Evolutionary conservation across 2,888 invertebrate species (phyloP).

Genomic region (Ernsta delagoae): DNA sequence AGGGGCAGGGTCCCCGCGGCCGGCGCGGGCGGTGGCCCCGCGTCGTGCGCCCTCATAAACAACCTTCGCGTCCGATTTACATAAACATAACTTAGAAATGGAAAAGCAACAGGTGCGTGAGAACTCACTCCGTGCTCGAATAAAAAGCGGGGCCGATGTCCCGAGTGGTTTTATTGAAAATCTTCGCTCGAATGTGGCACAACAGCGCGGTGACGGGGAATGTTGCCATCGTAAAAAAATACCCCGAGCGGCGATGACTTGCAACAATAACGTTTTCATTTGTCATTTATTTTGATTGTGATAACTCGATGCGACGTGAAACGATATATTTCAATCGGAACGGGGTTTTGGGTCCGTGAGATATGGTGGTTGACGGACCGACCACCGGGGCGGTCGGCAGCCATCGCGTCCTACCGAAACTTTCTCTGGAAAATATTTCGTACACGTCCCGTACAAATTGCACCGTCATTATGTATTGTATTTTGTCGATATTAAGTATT

Average conservation of each 20-base stretch:
- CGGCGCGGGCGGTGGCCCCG: not conserved
- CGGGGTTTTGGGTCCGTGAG: constrained; percentile 44
- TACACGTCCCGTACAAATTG: no score
- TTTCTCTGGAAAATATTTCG: constrained; percentile 11
- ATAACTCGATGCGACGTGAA: constrained; percentile 70
- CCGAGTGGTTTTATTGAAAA: constrained; percentile 79
- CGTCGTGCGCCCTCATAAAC: constrained; percentile 24
- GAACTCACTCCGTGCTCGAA: constrained; percentile 61
- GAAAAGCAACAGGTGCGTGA: constrained; percentile 75
- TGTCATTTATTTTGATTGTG: constrained; percentile 86
- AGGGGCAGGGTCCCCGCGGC: not conserved
- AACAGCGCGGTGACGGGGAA: constrained; percentile 73
- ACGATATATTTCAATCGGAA: constrained; percentile 63
- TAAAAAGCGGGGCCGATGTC: constrained; percentile 66
- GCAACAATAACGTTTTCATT: constrained; percentile 79
- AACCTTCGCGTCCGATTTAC: constrained; percentile 36
- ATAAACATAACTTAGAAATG: constrained; percentile 45
- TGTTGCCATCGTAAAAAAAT: constrained; percentile 68
- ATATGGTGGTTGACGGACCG: constrained; percentile 39
- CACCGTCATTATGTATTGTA: no score
- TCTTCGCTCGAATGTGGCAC: constrained; percentile 66
- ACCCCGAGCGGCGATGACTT: constrained; percentile 72
- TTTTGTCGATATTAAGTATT: no score
- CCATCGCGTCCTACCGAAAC: constrained; percentile 8
- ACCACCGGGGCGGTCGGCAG: constrained; percentile 41